A percentile compares a stretch with the other conserved stretches of the same genome.
phyloP scores from a whole-genome alignment of 2,797 vertebrate genomes.

The Aythya fuligula region DNA sequence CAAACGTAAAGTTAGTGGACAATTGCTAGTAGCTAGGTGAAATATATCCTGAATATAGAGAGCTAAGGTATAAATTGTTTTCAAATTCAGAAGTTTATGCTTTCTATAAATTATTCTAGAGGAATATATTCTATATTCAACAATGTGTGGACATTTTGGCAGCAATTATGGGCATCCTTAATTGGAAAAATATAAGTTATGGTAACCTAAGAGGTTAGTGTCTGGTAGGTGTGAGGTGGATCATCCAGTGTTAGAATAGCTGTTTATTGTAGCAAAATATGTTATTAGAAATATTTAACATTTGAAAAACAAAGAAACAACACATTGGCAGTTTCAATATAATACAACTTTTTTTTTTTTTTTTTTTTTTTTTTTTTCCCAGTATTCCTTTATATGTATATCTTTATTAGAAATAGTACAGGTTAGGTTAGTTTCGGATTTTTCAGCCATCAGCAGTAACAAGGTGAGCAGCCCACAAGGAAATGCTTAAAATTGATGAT shows the following conservation, averaged over 20 bases:
- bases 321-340: not conserved
- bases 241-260: not conserved
- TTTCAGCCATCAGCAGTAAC: not conserved
- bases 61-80: not conserved
- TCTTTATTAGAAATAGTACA: not conserved
- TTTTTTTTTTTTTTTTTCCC: not conserved
- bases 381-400: not conserved
- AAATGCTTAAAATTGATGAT: not conserved
- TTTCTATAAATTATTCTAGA: not conserved
- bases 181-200: not conserved
- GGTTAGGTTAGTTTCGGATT: not conserved
- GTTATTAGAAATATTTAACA: not conserved
- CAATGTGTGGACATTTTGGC: not conserved
- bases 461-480: not conserved
- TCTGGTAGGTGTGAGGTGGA: not conserved
- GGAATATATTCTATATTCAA: not conserved
- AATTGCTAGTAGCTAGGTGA: not conserved
- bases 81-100: not conserved
- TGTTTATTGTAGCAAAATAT: not conserved
- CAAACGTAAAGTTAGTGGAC: not conserved
- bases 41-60: not conserved
- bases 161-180: not conserved
- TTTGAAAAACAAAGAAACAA: not conserved
- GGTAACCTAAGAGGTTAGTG: not conserved
- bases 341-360: not conserved